phyloP scores from a whole-genome alignment of 2,888 invertebrate genomes.

The Drosophila paramelanica region DNA sequence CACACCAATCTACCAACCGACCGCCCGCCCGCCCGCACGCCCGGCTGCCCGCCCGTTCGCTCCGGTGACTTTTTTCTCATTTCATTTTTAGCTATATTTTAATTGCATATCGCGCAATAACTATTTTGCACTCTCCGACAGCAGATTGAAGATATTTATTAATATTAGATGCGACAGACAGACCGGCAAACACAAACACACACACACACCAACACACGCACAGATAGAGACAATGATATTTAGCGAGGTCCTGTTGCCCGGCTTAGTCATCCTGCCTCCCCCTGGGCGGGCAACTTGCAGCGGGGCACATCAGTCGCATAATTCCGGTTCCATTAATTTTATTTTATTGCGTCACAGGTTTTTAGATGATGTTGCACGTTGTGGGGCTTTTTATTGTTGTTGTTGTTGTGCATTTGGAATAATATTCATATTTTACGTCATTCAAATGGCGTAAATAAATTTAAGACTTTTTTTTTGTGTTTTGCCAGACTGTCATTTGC shows the following conservation, averaged over 20 bases:
- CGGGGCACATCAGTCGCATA: slow-evolving; percentile 62
- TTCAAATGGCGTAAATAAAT: slow-evolving; percentile 59
- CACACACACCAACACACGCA: slow-evolving; percentile 12
- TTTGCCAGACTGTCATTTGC: slow-evolving; percentile 11
- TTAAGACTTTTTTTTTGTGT: slow-evolving; percentile 34
- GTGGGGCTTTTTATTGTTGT: slow-evolving; percentile 19
- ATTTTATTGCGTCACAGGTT: slow-evolving; percentile 79
- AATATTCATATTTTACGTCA: slow-evolving; percentile 66
- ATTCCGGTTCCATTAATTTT: slow-evolving; percentile 80
- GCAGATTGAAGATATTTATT: slow-evolving; percentile 82
- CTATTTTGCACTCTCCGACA: slow-evolving; percentile 80
- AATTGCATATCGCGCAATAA: slow-evolving; percentile 83
- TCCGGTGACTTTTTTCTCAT: slow-evolving; percentile 62
- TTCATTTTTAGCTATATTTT: slow-evolving; percentile 80
- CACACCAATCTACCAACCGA: neutral
- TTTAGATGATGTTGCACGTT: slow-evolving; percentile 69
- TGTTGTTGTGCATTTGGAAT: slow-evolving; percentile 41
- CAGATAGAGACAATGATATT: slow-evolving; percentile 15
- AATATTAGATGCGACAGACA: slow-evolving; percentile 80
- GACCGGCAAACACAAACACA: slow-evolving; percentile 31
- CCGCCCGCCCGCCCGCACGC: neutral
- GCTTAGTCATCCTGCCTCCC: slow-evolving; percentile 18
- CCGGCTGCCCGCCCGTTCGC: neutral
- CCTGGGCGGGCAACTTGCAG: slow-evolving; percentile 6
- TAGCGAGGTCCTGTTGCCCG: slow-evolving; percentile 28